Conservation (phyloP, 2,113 vertebrate genomes). For the Ceuthmochares aereus region DNA sequence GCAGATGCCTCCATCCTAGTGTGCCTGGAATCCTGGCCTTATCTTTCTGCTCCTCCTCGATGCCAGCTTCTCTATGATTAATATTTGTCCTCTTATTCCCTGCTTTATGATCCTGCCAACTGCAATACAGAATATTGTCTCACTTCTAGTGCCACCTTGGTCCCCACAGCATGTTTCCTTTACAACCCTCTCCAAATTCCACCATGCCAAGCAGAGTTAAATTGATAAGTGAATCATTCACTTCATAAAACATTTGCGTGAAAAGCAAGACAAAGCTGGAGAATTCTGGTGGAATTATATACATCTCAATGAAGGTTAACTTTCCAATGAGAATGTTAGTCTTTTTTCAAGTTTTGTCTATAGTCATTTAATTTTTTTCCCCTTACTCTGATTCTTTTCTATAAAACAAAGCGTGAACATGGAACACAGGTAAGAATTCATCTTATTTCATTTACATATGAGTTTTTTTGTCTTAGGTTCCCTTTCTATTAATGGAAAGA, state of each 20-base stretch:
- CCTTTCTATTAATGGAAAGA: background rate
- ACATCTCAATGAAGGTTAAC: background rate
- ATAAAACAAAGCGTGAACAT: background rate
- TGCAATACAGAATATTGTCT: background rate
- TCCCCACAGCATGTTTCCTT: background rate
- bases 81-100: background rate
- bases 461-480: background rate
- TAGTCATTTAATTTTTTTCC: background rate
- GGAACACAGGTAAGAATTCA: background rate
- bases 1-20: background rate
- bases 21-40: background rate
- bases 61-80: background rate
- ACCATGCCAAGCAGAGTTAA: accelerated
- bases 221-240: background rate
- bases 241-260: background rate
- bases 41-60: background rate
- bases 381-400: background rate
- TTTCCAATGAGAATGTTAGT: background rate
- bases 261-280: background rate
- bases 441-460: background rate
- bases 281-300: background rate
- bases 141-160: background rate
- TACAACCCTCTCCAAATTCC: background rate
- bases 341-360: background rate
- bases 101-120: background rate